Evolutionary conservation across 1,140 invertebrate genomes (phyloP).

Genomic region (Cheumatopsyche charites): DNA sequence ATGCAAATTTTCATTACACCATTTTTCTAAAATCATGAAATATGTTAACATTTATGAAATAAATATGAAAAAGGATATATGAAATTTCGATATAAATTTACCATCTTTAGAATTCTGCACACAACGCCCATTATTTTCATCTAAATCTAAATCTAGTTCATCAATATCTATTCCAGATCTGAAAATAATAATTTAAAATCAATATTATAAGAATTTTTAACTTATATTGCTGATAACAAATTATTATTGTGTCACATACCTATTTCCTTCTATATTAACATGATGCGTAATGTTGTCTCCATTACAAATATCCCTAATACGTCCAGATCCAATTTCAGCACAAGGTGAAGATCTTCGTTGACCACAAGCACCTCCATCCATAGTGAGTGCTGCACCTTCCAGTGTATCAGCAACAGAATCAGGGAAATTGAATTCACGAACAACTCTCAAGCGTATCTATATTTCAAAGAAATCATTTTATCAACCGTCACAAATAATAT

Average conservation of each 20-base stretch:
- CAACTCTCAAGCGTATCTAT: constrained; percentile 84
- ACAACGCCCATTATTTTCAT: constrained; percentile 34
- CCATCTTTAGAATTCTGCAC: constrained; percentile 40
- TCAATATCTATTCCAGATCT: constrained; percentile 38
- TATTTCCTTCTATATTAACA: constrained; percentile 6
- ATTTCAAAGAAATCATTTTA: constrained; percentile 23
- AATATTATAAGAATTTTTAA: too few relatives aligned
- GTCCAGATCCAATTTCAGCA: constrained; percentile 22
- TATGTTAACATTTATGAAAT: not conserved
- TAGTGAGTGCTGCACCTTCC: constrained; percentile 59
- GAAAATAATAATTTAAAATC: too few relatives aligned
- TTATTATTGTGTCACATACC: too few relatives aligned
- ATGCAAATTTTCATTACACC: constrained; percentile 34
- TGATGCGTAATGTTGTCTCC: constrained; percentile 38
- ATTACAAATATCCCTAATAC: constrained; percentile 43
- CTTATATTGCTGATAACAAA: too few relatives aligned
- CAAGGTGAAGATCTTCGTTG: constrained; percentile 9
- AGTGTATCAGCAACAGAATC: constrained; percentile 88
- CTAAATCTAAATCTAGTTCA: constrained; percentile 38
- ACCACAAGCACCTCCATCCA: constrained; percentile 2
- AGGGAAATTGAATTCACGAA: constrained; percentile 92
- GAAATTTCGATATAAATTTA: constrained; percentile 15
- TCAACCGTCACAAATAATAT: not conserved
- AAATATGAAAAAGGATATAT: not conserved
- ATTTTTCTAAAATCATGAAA: constrained; percentile 36